A percentile compares a stretch with the other conserved stretches of the same genome.
Conservation (phyloP, 2,888 invertebrate species). For the Graphium colonna region DNA sequence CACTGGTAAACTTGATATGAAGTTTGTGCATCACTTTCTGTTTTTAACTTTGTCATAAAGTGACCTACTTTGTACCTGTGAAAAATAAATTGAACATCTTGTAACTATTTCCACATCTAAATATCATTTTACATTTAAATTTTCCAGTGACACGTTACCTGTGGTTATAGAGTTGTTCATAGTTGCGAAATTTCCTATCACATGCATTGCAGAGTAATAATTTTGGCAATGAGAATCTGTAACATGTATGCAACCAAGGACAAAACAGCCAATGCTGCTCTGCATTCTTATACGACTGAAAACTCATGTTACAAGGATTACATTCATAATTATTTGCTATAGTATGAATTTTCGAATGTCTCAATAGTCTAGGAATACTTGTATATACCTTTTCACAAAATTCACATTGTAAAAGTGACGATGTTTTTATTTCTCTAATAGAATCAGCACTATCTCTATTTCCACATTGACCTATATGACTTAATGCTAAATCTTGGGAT, state of each 20-base stretch:
- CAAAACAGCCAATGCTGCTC: slow-evolving; percentile 68
- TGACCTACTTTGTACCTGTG: slow-evolving; percentile 67
- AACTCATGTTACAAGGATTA: slow-evolving; percentile 64
- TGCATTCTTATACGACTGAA: slow-evolving; percentile 58
- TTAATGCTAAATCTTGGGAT: slow-evolving; percentile 53
- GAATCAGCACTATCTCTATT: slow-evolving; percentile 46
- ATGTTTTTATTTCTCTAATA: slow-evolving; percentile 67
- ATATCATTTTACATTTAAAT: neutral
- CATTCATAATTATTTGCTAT: slow-evolving; percentile 85
- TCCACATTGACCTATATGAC: slow-evolving; percentile 58
- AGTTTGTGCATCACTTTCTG: slow-evolving; percentile 35
- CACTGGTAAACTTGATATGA: slow-evolving; percentile 63
- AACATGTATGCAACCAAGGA: slow-evolving; percentile 59
- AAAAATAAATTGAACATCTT: slow-evolving; percentile 29
- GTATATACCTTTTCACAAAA: slow-evolving; percentile 70
- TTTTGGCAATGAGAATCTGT: slow-evolving; percentile 64
- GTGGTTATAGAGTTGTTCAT: slow-evolving; percentile 71
- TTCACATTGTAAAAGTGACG: slow-evolving; percentile 67
- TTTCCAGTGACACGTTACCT: slow-evolving; percentile 42
- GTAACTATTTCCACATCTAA: too few species aligned
- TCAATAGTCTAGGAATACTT: slow-evolving; percentile 62
- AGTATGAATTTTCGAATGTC: slow-evolving; percentile 76
- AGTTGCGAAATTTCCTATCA: slow-evolving; percentile 69
- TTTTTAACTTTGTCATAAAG: slow-evolving; percentile 57
- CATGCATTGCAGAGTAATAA: slow-evolving; percentile 68